Evolutionary conservation across 2,888 invertebrate species (phyloP).

Genomic region (Schizotus pectinicornis): DNA sequence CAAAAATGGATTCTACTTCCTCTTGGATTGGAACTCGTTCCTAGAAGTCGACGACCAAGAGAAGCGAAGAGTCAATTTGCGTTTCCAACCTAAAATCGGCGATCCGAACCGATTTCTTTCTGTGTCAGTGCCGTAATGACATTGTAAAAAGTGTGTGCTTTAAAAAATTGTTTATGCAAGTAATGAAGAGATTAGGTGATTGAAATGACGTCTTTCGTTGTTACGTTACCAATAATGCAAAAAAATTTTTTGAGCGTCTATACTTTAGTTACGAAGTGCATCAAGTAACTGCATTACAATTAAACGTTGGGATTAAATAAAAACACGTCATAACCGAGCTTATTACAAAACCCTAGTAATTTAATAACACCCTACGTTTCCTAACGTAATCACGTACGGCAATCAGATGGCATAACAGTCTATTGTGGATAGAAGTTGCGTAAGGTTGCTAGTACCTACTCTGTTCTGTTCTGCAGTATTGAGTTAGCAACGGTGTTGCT

Average conservation of each 20-base stretch:
- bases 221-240: background rate
- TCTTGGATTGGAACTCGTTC: slow-evolving; percentile 84
- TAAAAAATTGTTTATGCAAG: too few relatives aligned
- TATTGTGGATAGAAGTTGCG: slow-evolving; percentile 20
- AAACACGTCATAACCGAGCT: slow-evolving; percentile 10
- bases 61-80: slow-evolving; percentile 71
- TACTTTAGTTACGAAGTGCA: too few relatives aligned
- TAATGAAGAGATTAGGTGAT: too few relatives aligned
- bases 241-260: too few relatives aligned
- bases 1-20: slow-evolving; percentile 74
- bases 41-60: slow-evolving; percentile 79
- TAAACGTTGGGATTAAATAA: slow-evolving; percentile 18
- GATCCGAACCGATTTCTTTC: slow-evolving; percentile 78
- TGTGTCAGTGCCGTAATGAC: slow-evolving; percentile 70
- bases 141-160: background rate
- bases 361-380: slow-evolving; percentile 27
- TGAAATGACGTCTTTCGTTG: too few relatives aligned
- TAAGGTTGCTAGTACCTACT: slow-evolving; percentile 2
- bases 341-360: slow-evolving; percentile 26
- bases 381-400: slow-evolving; percentile 27
- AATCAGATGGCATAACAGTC: slow-evolving; percentile 25
- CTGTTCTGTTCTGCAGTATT: too few relatives aligned
- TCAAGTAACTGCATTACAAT: background rate
- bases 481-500: too few relatives aligned
- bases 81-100: slow-evolving; percentile 79